phyloP scores from a whole-genome alignment of 2,888 invertebrate species.

The Resseliella maxima region DNA sequence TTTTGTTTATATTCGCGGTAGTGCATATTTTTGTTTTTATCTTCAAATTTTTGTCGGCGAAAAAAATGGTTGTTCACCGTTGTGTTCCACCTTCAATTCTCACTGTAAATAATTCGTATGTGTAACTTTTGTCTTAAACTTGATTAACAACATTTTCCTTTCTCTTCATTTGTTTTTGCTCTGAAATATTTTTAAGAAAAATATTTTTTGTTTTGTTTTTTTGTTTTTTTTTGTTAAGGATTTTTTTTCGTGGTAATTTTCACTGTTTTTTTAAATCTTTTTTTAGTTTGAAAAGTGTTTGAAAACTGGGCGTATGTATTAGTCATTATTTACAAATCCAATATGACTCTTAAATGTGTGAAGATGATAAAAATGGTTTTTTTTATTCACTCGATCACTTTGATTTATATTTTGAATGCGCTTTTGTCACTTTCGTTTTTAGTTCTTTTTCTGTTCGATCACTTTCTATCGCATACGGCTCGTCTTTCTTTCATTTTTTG shows the following conservation, averaged over 20 bases:
- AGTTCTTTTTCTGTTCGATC: no score
- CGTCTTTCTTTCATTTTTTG: no score
- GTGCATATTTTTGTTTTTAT: no score
- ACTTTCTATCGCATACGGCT: no score
- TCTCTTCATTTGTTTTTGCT: not conserved
- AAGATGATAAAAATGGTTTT: slow-evolving; percentile 36
- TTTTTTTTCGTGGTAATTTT: not conserved
- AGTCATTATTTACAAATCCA: no score
- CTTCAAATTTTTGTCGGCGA: no score
- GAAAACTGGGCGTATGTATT: not conserved
- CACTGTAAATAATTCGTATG: slow-evolving; percentile 1
- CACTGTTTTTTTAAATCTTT: not conserved
- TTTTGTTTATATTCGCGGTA: no score
- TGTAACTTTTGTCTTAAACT: slow-evolving; percentile 1
- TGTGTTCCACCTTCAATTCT: not conserved
- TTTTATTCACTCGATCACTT: not conserved
- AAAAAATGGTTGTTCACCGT: not conserved
- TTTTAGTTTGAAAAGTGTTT: not conserved
- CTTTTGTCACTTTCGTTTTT: no score
- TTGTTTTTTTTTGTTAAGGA: not conserved
- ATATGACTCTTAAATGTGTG: not conserved
- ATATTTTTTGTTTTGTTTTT: not conserved
- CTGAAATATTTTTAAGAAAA: slow-evolving; percentile 43
- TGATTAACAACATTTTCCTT: slow-evolving; percentile 8
- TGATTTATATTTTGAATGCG: not conserved